Evolutionary conservation across 2,113 vertebrate genomes (phyloP).

Genomic region (Ophiodon elongatus): DNA sequence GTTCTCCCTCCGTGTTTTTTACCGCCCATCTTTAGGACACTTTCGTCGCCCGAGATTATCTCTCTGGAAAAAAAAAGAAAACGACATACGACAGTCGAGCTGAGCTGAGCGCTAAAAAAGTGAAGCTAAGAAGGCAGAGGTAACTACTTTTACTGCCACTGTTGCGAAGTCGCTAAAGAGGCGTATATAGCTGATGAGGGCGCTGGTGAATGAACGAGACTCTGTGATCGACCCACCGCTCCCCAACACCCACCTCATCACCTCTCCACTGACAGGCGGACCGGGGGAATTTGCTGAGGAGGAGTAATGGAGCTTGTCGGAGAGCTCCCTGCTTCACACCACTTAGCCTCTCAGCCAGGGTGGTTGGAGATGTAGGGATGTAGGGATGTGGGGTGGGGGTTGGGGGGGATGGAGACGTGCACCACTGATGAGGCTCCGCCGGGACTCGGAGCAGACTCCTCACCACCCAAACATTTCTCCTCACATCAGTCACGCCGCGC

Average conservation of each 20-base stretch:
- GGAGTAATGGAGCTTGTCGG: slow-evolving; percentile 83
- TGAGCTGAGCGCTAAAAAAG: slow-evolving; percentile 35
- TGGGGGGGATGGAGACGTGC: slow-evolving; percentile 28
- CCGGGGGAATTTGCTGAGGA: slow-evolving; percentile 71
- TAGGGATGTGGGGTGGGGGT: slow-evolving; percentile 2
- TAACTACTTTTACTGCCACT: slow-evolving; percentile 31
- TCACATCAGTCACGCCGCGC: slow-evolving; percentile 79
- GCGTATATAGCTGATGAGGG: slow-evolving; percentile 6
- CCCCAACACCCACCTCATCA: slow-evolving; percentile 60
- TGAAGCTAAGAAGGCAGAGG: slow-evolving; percentile 31
- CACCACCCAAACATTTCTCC: slow-evolving; percentile 86
- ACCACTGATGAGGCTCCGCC: slow-evolving; percentile 73
- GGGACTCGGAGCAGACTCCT: slow-evolving; percentile 70
- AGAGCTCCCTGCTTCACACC: slow-evolving; percentile 82
- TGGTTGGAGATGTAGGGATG: slow-evolving; percentile 36
- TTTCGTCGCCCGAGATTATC: background rate
- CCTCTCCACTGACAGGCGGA: slow-evolving; percentile 77
- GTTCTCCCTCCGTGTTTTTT: slow-evolving; percentile 44
- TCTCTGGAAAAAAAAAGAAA: slow-evolving; percentile 17
- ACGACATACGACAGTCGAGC: background rate
- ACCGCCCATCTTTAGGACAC: slow-evolving; percentile 23
- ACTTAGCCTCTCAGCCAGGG: slow-evolving; percentile 78
- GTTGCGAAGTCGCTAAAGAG: slow-evolving; percentile 48
- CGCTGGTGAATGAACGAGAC: slow-evolving; percentile 40
- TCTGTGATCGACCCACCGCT: slow-evolving; percentile 54